A percentile compares a stretch with the other conserved stretches of the same genome.
Conservation (phyloP, 2,113 vertebrate species). For the Riparia riparia region DNA sequence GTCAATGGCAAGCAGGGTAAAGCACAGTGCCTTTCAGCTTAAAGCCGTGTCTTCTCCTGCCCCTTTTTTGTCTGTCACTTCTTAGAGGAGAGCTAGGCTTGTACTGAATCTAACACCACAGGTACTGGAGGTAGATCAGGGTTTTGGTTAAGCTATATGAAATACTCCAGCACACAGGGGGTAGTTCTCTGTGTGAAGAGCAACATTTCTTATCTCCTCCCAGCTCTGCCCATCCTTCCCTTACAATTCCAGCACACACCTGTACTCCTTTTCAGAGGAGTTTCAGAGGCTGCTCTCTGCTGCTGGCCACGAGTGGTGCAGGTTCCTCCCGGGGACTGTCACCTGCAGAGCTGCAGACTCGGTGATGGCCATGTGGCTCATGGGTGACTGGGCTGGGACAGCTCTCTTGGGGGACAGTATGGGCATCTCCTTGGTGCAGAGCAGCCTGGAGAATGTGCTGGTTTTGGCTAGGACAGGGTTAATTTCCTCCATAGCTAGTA, state of each 20-base stretch:
- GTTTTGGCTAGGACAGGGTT: background rate
- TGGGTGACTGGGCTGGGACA: background rate
- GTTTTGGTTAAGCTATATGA: background rate
- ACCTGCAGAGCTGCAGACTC: background rate
- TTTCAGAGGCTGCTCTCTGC: background rate
- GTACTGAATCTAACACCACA: background rate
- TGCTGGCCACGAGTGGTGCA: background rate
- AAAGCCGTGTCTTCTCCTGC: background rate
- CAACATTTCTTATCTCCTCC: background rate
- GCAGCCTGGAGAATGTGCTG: background rate
- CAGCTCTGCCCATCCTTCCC: background rate
- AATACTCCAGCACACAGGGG: accelerated
- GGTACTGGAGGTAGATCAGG: background rate
- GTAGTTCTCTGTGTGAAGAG: background rate
- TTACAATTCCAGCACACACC: background rate
- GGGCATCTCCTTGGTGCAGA: background rate
- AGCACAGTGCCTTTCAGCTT: background rate
- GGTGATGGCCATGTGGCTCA: accelerated
- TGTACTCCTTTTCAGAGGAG: background rate
- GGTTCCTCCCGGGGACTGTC: background rate
- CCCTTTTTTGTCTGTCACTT: background rate
- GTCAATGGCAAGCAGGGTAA: slow-evolving; percentile 78
- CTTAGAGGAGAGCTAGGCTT: background rate
- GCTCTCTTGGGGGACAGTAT: background rate
- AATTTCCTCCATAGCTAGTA: background rate